These are phyloP conservation scores for Cyphomyrus discorhynchus DNA, from an alignment of 2,113 vertebrate genomes.

Conservation along the genomic window DNA sequence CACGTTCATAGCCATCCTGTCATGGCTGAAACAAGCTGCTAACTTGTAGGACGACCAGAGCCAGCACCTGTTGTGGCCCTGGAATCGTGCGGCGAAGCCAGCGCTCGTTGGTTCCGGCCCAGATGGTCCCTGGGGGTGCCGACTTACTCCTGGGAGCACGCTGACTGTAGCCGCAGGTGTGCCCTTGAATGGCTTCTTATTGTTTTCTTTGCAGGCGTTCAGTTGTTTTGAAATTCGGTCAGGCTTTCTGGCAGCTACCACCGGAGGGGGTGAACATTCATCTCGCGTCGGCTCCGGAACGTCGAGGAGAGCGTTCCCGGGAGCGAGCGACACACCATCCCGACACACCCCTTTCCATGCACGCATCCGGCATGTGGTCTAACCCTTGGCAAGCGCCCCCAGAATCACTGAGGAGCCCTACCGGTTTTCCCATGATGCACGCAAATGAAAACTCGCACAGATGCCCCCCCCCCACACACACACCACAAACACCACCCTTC, in stretches of 20 bases:
- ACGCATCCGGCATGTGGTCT: constrained; percentile 42
- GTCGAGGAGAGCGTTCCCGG: constrained; percentile 28
- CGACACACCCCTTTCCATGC: constrained; percentile 44
- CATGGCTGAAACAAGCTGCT: not conserved
- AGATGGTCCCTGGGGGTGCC: not conserved
- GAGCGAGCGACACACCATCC: constrained; percentile 39
- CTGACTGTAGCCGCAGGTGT: not conserved
- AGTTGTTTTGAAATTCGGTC: constrained; percentile 1
- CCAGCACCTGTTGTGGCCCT: not conserved
- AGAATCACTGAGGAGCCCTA: constrained; percentile 40
- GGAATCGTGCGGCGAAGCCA: not conserved
- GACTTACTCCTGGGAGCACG: not conserved
- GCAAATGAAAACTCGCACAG: not conserved
- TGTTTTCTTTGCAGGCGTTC: not conserved
- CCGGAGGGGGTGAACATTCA: constrained; percentile 34
- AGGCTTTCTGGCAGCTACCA: constrained; percentile 12
- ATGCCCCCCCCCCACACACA: not conserved
- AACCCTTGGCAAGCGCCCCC: constrained; percentile 38
- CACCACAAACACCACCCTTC: not conserved
- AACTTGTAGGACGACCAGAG: not conserved
- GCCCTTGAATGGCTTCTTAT: not conserved
- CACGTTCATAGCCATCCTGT: not conserved
- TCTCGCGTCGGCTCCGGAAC: constrained; percentile 22
- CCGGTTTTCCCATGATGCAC: constrained; percentile 42
- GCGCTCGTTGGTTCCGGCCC: not conserved